Evolutionary conservation across 2,888 invertebrate species (phyloP).

Genomic region (Cordilura impudica): DNA sequence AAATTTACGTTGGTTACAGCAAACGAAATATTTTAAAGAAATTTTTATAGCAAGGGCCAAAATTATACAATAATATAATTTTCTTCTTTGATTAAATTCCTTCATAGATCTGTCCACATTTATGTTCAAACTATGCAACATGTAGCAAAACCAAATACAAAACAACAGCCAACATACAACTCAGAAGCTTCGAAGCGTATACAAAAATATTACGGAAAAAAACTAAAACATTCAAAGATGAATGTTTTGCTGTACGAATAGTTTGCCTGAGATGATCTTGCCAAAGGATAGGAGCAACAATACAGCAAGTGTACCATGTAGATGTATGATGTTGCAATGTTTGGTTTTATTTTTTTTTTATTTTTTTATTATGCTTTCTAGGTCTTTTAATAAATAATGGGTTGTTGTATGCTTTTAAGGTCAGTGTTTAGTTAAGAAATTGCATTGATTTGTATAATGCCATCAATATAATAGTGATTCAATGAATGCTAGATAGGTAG

Average conservation of each 20-base stretch:
- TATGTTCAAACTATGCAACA: slow-evolving; percentile 18
- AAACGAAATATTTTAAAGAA: too few species aligned
- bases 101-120: slow-evolving; percentile 1
- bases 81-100: too few species aligned
- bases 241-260: slow-evolving; percentile 27
- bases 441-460: slow-evolving; percentile 62
- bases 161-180: slow-evolving; percentile 9
- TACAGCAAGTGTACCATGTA: slow-evolving; percentile 48
- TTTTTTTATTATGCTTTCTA: slow-evolving; percentile 15
- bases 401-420: slow-evolving; percentile 59
- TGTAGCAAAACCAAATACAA: slow-evolving; percentile 1
- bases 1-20: too few species aligned
- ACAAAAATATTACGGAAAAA: neutral
- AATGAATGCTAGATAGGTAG: neutral
- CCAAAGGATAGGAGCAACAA: slow-evolving; percentile 36
- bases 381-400: slow-evolving; percentile 58
- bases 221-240: slow-evolving; percentile 22
- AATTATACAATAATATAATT: too few species aligned
- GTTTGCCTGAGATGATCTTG: slow-evolving; percentile 20
- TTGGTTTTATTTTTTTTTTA: slow-evolving; percentile 19
- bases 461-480: slow-evolving; percentile 51
- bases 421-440: slow-evolving; percentile 61
- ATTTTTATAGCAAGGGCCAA: too few species aligned
- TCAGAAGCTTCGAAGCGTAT: slow-evolving; percentile 48
- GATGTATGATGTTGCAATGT: slow-evolving; percentile 4